Percentiles rank a stretch among this genome's conserved stretches.
These are phyloP conservation scores for Molossus molossus DNA, from an alignment of 2,797 vertebrate species.

Conservation along the genomic window DNA sequence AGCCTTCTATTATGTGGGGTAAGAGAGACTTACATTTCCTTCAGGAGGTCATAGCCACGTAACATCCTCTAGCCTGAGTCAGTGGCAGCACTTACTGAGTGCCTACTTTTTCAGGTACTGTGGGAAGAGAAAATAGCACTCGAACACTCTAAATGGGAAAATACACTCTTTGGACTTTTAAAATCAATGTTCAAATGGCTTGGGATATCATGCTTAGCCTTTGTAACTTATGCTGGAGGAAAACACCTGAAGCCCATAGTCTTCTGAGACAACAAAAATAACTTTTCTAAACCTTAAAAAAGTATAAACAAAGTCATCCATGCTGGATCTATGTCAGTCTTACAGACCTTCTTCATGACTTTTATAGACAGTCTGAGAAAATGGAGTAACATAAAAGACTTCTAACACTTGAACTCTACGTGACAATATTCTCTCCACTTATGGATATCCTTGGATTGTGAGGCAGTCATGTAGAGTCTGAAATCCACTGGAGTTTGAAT, in stretches of 20 bases:
- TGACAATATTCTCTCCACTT: conserved; percentile 64
- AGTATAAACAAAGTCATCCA: conserved; percentile 48
- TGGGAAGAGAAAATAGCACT: conserved; percentile 19
- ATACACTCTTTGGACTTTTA: conserved; percentile 54
- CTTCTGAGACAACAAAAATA: conserved; percentile 60
- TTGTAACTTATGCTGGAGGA: conserved; percentile 52
- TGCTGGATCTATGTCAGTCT: conserved; percentile 60
- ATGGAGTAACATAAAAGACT: conserved; percentile 70
- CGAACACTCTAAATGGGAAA: not conserved
- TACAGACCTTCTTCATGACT: conserved; percentile 67
- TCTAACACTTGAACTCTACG: conserved; percentile 71
- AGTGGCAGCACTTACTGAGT: conserved; percentile 14
- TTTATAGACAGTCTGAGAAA: conserved; percentile 76
- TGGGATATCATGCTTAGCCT: conserved; percentile 7
- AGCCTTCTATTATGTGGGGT: not conserved
- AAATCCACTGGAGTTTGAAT: conserved; percentile 49
- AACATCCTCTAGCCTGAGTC: not conserved
- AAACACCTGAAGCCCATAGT: conserved; percentile 7
- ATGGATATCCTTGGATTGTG: conserved; percentile 39
- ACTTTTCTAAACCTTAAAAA: conserved; percentile 66
- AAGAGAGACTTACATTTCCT: not conserved
- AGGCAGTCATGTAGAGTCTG: not conserved
- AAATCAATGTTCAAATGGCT: conserved; percentile 73
- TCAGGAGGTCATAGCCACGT: not conserved
- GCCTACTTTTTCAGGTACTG: not conserved